Evolutionary conservation across 1,140 invertebrate species (phyloP).

Genomic region (Panonychus citri): DNA sequence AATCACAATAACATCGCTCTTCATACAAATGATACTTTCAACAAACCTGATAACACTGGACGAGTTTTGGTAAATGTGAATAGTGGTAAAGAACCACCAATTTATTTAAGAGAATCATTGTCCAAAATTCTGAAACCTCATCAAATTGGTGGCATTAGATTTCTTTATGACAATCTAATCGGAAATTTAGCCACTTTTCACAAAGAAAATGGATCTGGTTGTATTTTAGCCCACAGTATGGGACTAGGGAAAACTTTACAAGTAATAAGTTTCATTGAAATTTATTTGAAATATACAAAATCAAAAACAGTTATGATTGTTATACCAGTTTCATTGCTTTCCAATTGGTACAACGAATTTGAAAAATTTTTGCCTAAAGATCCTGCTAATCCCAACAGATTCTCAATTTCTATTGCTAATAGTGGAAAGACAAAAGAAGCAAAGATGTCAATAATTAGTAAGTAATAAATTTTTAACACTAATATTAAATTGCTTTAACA

Average conservation of each 20-base stretch:
- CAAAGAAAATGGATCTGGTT: conserved; percentile 40
- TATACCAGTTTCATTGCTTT: neutral
- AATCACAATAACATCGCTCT: too few relatives aligned
- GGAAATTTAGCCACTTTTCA: conserved; percentile 58
- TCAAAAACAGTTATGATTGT: neutral
- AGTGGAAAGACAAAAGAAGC: neutral
- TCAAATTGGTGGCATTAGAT: conserved; percentile 65
- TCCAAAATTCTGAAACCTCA: conserved; percentile 30
- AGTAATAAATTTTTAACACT: too few relatives aligned
- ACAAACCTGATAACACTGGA: too few relatives aligned
- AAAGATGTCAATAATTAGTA: neutral
- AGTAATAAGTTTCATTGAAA: conserved; percentile 20
- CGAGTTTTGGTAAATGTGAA: too few relatives aligned
- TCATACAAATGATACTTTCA: too few relatives aligned
- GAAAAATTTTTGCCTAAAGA: neutral
- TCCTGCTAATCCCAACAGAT: neutral
- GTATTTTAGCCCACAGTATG: conserved; percentile 96
- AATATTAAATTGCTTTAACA: too few relatives aligned
- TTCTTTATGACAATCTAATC: conserved; percentile 87
- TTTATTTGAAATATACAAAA: neutral
- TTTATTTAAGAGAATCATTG: too few relatives aligned
- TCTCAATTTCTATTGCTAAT: neutral
- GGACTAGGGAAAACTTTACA: conserved; percentile 96
- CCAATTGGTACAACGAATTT: neutral
- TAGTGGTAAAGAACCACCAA: too few relatives aligned